A percentile compares a stretch with the other conserved stretches of the same genome.
These are phyloP conservation scores for Crotalus tigris DNA, from an alignment of 2,113 vertebrate species.

Conservation along the genomic window DNA sequence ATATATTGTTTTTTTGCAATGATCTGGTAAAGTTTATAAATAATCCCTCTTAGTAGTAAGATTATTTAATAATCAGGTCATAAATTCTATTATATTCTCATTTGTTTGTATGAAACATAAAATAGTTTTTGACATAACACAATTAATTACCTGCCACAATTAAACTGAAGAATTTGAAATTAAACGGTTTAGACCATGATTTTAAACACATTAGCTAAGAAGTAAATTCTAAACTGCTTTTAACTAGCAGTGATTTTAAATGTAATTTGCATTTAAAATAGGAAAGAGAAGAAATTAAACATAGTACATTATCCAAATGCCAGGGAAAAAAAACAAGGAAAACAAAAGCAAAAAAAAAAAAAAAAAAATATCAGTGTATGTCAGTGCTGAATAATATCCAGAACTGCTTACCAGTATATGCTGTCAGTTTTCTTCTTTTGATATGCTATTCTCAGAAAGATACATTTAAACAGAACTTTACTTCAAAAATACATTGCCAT, in stretches of 20 bases:
- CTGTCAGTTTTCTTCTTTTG: constrained; percentile 1
- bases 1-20: constrained; percentile 8
- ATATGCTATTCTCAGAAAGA: background rate
- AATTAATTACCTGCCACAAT: background rate
- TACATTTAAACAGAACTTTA: background rate
- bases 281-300: background rate
- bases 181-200: constrained; percentile 5
- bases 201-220: background rate
- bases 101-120: constrained; percentile 1
- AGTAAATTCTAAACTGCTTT: background rate
- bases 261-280: constrained; percentile 3
- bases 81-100: background rate
- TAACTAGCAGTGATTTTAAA: background rate
- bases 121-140: background rate
- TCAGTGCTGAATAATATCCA: background rate
- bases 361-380: background rate
- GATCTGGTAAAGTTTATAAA: background rate
- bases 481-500: background rate
- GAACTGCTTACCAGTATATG: background rate
- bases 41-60: background rate
- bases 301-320: background rate
- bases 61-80: background rate
- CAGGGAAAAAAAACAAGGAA: background rate
- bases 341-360: background rate
- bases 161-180: background rate